Conservation (phyloP, 1,140 invertebrate genomes). For the Microplitis demolitor region DNA sequence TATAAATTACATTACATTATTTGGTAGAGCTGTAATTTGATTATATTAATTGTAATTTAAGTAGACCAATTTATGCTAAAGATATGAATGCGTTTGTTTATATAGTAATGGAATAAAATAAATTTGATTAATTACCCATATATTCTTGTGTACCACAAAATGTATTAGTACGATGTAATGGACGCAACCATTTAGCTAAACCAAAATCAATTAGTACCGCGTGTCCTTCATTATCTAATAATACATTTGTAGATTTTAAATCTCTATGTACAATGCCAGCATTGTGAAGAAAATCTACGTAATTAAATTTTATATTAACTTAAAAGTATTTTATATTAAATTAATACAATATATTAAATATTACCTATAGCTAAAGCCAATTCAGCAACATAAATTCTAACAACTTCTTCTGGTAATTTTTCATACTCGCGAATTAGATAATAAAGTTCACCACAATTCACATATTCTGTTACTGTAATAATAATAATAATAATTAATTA, state of each 20-base stretch:
- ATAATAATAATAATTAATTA: constrained; percentile 17
- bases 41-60: too few species aligned
- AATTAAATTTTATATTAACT: constrained; percentile 15
- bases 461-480: constrained; percentile 79
- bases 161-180: constrained; percentile 77
- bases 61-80: too few species aligned
- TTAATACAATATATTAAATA: constrained; percentile 20
- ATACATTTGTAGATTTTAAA: constrained; percentile 88
- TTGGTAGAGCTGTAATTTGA: too few species aligned
- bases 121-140: constrained; percentile 71
- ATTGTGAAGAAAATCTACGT: constrained; percentile 89
- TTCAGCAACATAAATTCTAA: constrained; percentile 82
- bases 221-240: constrained; percentile 81
- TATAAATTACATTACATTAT: too few species aligned
- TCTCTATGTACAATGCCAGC: constrained; percentile 89
- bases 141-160: constrained; percentile 91
- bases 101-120: too few species aligned
- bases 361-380: constrained; percentile 83
- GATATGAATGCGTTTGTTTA: too few species aligned
- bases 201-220: constrained; percentile 89
- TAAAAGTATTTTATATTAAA: constrained; percentile 17
- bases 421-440: constrained; percentile 71
- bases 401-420: constrained; percentile 75
- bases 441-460: constrained; percentile 81
- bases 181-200: constrained; percentile 87